These are phyloP conservation scores for Spatulosminthurus flaviceps DNA, from an alignment of 2,888 invertebrate genomes.

Conservation along the genomic window DNA sequence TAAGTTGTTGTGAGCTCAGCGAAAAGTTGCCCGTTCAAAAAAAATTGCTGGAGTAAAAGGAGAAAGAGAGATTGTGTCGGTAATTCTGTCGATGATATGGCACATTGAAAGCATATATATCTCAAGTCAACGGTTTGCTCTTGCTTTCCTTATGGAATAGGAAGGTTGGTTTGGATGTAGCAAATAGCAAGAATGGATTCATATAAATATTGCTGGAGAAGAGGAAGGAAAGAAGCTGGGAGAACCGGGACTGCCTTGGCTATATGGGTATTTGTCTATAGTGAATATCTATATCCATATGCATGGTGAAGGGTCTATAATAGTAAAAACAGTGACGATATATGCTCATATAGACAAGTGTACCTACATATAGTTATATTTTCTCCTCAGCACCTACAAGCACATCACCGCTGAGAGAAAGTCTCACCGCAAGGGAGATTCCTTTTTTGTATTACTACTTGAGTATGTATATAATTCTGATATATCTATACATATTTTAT, in stretches of 20 bases:
- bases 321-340: neutral
- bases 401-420: neutral
- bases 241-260: constrained; percentile 3
- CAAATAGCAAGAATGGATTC: neutral
- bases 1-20: constrained; percentile 18
- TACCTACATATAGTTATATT: neutral
- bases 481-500: neutral
- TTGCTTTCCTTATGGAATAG: neutral
- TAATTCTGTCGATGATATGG: constrained; percentile 14
- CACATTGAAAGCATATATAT: constrained; percentile 12
- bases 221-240: neutral
- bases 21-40: neutral
- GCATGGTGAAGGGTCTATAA: too few relatives aligned
- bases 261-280: too few relatives aligned
- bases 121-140: neutral
- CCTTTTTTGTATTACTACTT: too few relatives aligned
- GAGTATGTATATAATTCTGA: too few relatives aligned
- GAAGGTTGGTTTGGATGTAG: too few relatives aligned
- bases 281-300: too few relatives aligned
- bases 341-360: neutral
- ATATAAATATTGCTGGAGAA: neutral
- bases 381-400: neutral
- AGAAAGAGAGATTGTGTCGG: constrained; percentile 14
- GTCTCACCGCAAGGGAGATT: neutral
- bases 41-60: constrained; percentile 1